These are phyloP conservation scores for Rhagoletis zephyria DNA, from an alignment of 1,140 invertebrate genomes.

Conservation along the genomic window DNA sequence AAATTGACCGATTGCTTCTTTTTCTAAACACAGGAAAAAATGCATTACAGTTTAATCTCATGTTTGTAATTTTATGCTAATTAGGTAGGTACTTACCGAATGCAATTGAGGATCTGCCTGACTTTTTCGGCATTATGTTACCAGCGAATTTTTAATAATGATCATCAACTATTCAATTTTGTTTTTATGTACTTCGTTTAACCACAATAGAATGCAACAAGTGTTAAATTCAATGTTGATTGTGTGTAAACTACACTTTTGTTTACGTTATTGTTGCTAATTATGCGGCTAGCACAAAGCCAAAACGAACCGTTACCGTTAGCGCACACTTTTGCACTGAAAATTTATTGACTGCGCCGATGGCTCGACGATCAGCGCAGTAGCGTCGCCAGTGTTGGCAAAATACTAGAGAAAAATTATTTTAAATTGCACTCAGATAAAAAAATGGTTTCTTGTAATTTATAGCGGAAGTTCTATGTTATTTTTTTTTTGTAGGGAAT, in stretches of 20 bases:
- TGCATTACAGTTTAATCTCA: too few relatives aligned
- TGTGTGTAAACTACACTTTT: background rate
- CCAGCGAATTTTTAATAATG: background rate
- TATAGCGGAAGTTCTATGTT: too few relatives aligned
- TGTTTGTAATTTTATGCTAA: background rate
- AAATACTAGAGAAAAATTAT: background rate
- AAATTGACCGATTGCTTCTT: conserved; percentile 65
- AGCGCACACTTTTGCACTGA: background rate
- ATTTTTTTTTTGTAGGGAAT: too few relatives aligned
- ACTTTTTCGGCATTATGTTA: background rate
- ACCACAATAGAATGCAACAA: conserved; percentile 6
- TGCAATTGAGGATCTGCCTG: background rate
- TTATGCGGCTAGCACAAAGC: background rate
- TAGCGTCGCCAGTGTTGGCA: background rate
- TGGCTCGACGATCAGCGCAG: background rate
- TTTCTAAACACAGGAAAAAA: conserved; percentile 58
- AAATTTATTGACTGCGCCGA: background rate
- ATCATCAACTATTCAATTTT: background rate
- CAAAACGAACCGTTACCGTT: background rate
- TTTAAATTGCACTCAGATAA: too few relatives aligned
- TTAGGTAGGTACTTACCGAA: background rate
- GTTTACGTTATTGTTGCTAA: background rate
- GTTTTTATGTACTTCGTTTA: background rate
- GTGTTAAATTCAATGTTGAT: background rate
- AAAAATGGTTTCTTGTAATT: too few relatives aligned